These are phyloP conservation scores for Diarsia brunnea DNA, from an alignment of 2,888 invertebrate species.

Conservation along the genomic window DNA sequence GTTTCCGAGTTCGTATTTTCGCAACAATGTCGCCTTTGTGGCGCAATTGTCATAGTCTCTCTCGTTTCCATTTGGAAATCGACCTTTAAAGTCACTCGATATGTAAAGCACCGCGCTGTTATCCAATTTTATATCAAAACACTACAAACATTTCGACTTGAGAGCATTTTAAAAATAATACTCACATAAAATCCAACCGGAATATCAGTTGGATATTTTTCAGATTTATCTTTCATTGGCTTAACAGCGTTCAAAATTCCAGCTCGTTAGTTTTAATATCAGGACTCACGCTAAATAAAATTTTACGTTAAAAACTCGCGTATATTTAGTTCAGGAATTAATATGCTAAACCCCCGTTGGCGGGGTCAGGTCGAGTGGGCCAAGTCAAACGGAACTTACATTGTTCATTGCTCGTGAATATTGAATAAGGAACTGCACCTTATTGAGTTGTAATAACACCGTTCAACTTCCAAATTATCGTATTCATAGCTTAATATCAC, in stretches of 20 bases:
- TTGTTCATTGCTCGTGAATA: slow-evolving; percentile 77
- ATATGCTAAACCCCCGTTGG: slow-evolving; percentile 61
- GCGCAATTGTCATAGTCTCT: slow-evolving; percentile 42
- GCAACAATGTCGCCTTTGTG: slow-evolving; percentile 61
- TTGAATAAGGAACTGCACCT: slow-evolving; percentile 71
- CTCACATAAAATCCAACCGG: slow-evolving; percentile 10
- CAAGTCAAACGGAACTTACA: slow-evolving; percentile 71
- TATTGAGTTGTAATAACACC: slow-evolving; percentile 74
- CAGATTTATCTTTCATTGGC: slow-evolving; percentile 42
- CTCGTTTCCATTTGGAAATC: slow-evolving; percentile 51
- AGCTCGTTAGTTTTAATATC: slow-evolving; percentile 50
- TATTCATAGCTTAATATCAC: slow-evolving; percentile 70
- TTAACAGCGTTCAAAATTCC: slow-evolving; percentile 42
- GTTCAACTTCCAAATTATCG: slow-evolving; percentile 77
- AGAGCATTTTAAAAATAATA: slow-evolving; percentile 53
- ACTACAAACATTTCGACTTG: slow-evolving; percentile 52
- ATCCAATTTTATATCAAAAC: slow-evolving; percentile 67
- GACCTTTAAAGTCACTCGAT: slow-evolving; percentile 70
- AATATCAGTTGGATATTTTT: slow-evolving; percentile 35
- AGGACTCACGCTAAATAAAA: slow-evolving; percentile 43
- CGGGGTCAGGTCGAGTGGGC: slow-evolving; percentile 72
- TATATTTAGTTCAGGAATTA: slow-evolving; percentile 62
- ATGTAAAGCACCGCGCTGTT: slow-evolving; percentile 70
- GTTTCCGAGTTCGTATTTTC: slow-evolving; percentile 35
- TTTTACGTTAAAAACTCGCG: slow-evolving; percentile 41